A percentile compares a stretch with the other conserved stretches of the same genome.
These are phyloP conservation scores for Smittia sp. DNA, from an alignment of 2,888 invertebrate species.

Conservation along the genomic window DNA sequence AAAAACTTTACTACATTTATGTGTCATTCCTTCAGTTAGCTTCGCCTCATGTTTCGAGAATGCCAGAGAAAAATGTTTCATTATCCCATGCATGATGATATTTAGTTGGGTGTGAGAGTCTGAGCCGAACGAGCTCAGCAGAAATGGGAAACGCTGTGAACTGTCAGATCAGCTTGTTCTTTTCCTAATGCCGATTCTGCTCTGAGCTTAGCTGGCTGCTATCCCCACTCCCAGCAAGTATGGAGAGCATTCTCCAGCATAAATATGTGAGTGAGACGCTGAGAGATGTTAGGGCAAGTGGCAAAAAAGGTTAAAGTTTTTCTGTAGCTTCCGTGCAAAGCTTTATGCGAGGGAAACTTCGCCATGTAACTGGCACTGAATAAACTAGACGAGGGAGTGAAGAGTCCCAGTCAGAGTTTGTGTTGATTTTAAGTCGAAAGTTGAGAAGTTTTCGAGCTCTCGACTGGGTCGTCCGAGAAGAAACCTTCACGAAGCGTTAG, in stretches of 20 bases:
- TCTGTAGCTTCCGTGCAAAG: slow-evolving; percentile 20
- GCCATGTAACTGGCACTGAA: slow-evolving; percentile 16
- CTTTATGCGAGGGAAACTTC: slow-evolving; percentile 1
- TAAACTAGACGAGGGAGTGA: neutral
- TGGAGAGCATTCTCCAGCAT: neutral
- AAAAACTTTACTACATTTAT: slow-evolving; percentile 20
- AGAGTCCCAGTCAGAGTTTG: neutral
- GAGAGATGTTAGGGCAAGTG: slow-evolving; percentile 5
- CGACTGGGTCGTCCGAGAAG: neutral
- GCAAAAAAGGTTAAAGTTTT: neutral
- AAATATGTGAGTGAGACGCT: slow-evolving; percentile 10
- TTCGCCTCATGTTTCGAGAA: neutral
- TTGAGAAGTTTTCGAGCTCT: too few species aligned
- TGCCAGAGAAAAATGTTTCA: slow-evolving; percentile 2
- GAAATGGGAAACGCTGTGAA: too few species aligned
- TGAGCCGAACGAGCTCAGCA: too few species aligned
- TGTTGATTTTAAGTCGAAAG: too few species aligned
- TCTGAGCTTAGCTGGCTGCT: too few species aligned
- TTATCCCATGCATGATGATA: neutral
- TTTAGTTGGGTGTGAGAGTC: too few species aligned
- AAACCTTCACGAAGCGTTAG: neutral
- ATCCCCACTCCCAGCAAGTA: neutral
- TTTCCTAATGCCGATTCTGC: too few species aligned
- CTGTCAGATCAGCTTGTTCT: too few species aligned
- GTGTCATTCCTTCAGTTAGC: neutral